These are phyloP conservation scores for Musca domestica DNA, from an alignment of 1,140 invertebrate species.

Conservation along the genomic window DNA sequence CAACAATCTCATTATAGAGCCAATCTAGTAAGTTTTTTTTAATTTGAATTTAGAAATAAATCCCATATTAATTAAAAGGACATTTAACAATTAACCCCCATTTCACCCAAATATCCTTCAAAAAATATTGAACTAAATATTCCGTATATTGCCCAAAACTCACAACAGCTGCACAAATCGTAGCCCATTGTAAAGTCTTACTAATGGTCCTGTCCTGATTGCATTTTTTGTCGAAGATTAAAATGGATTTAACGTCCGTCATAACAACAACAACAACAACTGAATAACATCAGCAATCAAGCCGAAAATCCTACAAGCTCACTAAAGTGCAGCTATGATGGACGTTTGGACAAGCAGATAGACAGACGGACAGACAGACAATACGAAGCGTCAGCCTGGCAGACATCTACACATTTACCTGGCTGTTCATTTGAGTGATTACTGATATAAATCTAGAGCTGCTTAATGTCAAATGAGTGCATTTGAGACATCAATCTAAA, in stretches of 20 bases:
- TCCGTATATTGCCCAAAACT: too few species aligned
- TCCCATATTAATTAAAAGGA: too few species aligned
- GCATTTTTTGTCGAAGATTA: too few species aligned
- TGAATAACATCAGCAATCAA: slow-evolving; percentile 14
- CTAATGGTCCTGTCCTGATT: too few species aligned
- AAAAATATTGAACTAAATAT: too few species aligned
- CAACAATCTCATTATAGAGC: too few species aligned
- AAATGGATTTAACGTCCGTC: slow-evolving; percentile 9
- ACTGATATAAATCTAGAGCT: slow-evolving; percentile 19
- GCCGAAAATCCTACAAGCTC: slow-evolving; percentile 1
- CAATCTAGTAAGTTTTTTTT: too few species aligned
- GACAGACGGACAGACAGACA: not conserved
- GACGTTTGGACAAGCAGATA: not conserved
- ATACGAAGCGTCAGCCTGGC: not conserved
- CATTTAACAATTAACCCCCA: too few species aligned
- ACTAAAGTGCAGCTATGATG: not conserved
- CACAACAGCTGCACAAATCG: too few species aligned
- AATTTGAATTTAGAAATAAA: too few species aligned
- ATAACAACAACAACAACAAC: slow-evolving; percentile 1
- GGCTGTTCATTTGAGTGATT: slow-evolving; percentile 15
- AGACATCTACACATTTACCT: not conserved
- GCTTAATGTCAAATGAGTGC: slow-evolving; percentile 19
- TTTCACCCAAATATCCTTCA: too few species aligned
- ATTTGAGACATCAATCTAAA: slow-evolving; percentile 19
- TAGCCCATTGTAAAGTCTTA: too few species aligned